These are phyloP conservation scores for Lacerta bilineata DNA, from an alignment of 2,797 vertebrate genomes.

Conservation along the genomic window DNA sequence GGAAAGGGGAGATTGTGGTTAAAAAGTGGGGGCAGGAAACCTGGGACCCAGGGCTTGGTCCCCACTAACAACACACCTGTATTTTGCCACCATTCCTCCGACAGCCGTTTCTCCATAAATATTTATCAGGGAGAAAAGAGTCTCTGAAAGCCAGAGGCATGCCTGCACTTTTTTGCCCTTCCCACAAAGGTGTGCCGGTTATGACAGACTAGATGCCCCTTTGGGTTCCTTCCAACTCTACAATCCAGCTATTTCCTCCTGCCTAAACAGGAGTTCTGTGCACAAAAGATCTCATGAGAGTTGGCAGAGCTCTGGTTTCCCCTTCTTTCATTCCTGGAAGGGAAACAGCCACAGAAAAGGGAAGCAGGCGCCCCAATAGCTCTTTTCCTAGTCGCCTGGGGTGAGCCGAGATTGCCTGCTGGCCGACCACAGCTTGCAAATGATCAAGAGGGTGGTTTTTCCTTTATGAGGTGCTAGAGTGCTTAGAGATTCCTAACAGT, in stretches of 20 bases:
- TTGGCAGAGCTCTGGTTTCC: neutral
- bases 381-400: neutral
- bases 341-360: neutral
- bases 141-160: neutral
- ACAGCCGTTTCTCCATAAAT: neutral
- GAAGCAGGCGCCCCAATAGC: neutral
- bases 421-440: neutral
- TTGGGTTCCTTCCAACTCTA: too few relatives aligned
- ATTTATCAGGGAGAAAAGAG: neutral
- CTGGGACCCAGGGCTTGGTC: too few relatives aligned
- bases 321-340: neutral
- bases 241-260: too few relatives aligned
- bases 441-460: neutral
- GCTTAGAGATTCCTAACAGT: neutral
- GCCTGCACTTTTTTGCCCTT: too few relatives aligned
- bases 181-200: neutral
- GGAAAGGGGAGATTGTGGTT: too few relatives aligned
- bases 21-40: too few relatives aligned
- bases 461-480: neutral
- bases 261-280: neutral
- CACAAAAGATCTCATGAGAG: neutral
- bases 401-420: neutral
- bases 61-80: too few relatives aligned
- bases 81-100: neutral
- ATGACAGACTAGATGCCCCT: too few relatives aligned